Percentiles rank a stretch among this genome's conserved stretches.
Conservation (phyloP, 2,113 vertebrate species). For the Cebus imitator region DNA sequence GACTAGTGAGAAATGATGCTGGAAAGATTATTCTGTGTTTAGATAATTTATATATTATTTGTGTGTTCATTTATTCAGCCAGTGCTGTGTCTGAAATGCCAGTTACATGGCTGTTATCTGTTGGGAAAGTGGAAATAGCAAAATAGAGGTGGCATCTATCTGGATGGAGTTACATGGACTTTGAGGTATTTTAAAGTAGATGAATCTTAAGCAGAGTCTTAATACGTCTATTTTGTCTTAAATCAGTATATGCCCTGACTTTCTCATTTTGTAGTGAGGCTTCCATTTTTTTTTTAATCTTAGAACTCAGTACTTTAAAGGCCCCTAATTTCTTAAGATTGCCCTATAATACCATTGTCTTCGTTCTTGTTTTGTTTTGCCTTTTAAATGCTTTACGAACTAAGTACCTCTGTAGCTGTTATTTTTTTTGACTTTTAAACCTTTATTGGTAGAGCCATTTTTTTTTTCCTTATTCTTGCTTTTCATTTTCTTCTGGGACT, state of each 20-base stretch:
- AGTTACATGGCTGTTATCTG: background rate
- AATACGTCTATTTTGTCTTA: background rate
- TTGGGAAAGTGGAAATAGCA: background rate
- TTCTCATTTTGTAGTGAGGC: background rate
- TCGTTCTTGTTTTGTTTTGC: constrained; percentile 15
- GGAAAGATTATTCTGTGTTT: background rate
- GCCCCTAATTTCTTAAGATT: background rate
- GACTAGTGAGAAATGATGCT: background rate
- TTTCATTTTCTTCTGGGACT: background rate
- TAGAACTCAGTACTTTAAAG: background rate
- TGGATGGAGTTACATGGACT: background rate
- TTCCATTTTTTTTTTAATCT: background rate
- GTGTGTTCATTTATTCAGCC: background rate
- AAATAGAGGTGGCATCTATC: background rate
- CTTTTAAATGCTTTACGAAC: background rate
- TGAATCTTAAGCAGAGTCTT: background rate
- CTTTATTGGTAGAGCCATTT: background rate
- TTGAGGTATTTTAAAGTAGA: background rate
- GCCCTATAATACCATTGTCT: background rate
- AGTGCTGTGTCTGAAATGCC: background rate
- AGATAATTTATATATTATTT: background rate
- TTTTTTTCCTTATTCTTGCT: background rate
- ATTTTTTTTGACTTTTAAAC: background rate
- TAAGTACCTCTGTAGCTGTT: background rate
- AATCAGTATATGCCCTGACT: background rate